phyloP scores from a whole-genome alignment of 2,113 vertebrate genomes.

The Abramis brama region DNA sequence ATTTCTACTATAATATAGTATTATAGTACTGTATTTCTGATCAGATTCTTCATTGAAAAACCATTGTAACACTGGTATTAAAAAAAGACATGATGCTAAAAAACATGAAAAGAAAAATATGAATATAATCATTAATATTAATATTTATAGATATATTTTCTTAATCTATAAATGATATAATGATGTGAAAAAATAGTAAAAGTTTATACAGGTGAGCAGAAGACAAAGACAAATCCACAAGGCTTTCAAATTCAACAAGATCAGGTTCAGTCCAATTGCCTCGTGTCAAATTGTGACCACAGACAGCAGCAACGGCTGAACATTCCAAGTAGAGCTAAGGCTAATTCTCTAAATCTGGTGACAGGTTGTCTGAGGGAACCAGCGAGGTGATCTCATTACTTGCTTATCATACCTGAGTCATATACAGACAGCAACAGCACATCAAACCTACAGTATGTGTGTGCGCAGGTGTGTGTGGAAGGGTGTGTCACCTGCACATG shows the following conservation, averaged over 20 bases:
- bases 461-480: background rate
- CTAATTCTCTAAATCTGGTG: constrained; percentile 3
- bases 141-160: no score
- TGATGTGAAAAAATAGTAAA: background rate
- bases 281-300: background rate
- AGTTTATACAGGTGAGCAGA: background rate
- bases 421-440: background rate
- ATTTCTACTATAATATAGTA: no score
- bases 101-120: no score
- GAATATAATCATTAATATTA: no score
- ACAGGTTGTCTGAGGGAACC: constrained; percentile 1
- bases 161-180: no score
- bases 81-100: no score
- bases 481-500: background rate
- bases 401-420: constrained; percentile 9
- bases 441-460: background rate
- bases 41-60: no score
- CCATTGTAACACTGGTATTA: no score
- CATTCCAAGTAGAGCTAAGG: background rate
- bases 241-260: background rate
- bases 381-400: background rate
- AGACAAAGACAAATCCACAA: background rate
- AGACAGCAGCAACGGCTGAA: background rate
- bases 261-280: background rate
- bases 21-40: no score